phyloP scores from a whole-genome alignment of 1,140 invertebrate genomes.

The Camponotus pennsylvanicus region DNA sequence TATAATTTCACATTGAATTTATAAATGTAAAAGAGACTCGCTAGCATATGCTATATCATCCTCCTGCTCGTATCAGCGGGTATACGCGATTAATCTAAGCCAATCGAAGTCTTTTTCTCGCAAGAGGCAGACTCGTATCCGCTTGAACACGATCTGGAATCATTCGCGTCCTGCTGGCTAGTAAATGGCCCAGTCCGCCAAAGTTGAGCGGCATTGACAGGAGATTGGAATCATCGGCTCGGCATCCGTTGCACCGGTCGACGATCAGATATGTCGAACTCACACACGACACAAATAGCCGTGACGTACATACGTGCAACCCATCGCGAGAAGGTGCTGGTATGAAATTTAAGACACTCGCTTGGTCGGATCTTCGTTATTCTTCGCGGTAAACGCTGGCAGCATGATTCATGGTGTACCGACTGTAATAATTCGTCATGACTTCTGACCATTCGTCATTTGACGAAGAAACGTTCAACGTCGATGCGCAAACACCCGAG shows the following conservation, averaged over 20 bases:
- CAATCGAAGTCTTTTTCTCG: constrained; percentile 56
- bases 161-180: constrained; percentile 65
- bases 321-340: constrained; percentile 65
- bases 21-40: neutral
- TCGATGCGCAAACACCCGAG: constrained; percentile 61
- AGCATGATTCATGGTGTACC: constrained; percentile 74
- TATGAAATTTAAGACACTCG: constrained; percentile 77
- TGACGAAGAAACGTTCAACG: constrained; percentile 61
- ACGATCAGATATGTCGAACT: constrained; percentile 74
- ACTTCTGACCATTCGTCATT: constrained; percentile 76
- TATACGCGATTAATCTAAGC: constrained; percentile 53
- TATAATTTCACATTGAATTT: neutral
- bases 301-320: constrained; percentile 46
- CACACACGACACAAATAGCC: constrained; percentile 59
- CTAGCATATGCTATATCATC: neutral
- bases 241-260: constrained; percentile 62
- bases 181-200: constrained; percentile 70
- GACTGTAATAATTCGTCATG: constrained; percentile 75
- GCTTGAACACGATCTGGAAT: constrained; percentile 62
- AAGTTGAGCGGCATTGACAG: constrained; percentile 74
- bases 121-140: constrained; percentile 33
- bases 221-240: constrained; percentile 76
- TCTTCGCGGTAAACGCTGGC: constrained; percentile 67
- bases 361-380: constrained; percentile 70
- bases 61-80: neutral